phyloP scores from a whole-genome alignment of 2,797 vertebrate genomes.

The Sebastes steindachneri region DNA sequence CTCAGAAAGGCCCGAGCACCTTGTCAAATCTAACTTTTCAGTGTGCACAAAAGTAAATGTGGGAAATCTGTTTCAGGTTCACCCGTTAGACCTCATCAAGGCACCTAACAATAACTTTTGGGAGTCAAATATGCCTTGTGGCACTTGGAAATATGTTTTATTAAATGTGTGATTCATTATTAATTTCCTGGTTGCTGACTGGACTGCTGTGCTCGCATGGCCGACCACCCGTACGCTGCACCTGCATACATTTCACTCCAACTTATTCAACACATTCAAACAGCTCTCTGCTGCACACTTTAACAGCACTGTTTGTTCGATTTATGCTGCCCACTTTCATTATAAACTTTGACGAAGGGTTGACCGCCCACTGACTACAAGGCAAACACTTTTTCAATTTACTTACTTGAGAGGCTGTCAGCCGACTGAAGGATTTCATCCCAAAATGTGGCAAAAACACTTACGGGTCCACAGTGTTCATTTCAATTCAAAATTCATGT shows the following conservation, averaged over 20 bases:
- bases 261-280: constrained; percentile 32
- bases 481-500: constrained; percentile 4
- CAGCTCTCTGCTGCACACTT: constrained; percentile 7
- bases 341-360: constrained; percentile 8
- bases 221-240: constrained; percentile 33
- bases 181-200: constrained; percentile 50
- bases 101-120: constrained; percentile 23
- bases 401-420: constrained; percentile 3
- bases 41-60: constrained; percentile 15
- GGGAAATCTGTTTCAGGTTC: constrained; percentile 14
- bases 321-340: constrained; percentile 31
- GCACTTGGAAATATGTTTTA: constrained; percentile 46
- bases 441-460: not conserved
- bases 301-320: constrained; percentile 11
- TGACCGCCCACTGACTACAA: constrained; percentile 4
- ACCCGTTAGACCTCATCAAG: constrained; percentile 13
- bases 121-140: constrained; percentile 30
- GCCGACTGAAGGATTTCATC: not conserved
- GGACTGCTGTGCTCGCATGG: constrained; percentile 19
- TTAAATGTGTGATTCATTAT: constrained; percentile 59
- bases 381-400: constrained; percentile 24
- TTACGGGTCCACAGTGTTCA: not conserved
- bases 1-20: not conserved
- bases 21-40: constrained; percentile 24
- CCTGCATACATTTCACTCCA: constrained; percentile 34